Evolutionary conservation across 2,888 invertebrate species (phyloP), one percentile per base, ranked within the genome.

Genomic region (Agrypnus murinus): DNA sequence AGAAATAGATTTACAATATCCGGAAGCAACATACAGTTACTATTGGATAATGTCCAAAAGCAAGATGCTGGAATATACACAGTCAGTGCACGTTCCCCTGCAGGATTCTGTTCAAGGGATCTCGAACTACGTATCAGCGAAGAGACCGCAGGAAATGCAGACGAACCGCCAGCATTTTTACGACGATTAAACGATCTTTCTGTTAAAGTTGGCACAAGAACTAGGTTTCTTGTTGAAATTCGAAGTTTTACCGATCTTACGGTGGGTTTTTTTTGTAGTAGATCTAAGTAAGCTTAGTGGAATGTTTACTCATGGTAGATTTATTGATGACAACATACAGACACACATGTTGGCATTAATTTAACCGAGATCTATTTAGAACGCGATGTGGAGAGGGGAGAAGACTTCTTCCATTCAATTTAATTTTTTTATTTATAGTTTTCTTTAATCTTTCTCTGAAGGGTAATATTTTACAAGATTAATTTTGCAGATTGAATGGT

Each of bases 161-260:
- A 92, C 72, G 91, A 92, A 84, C 93, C 93, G 8, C 97, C 97
- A 19, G 88, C 91, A 75, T 96, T 97, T 86, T 87, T 95, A 72
- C 90, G 96, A 72, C 89, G 95, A 73, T 90, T 97, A 62, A 93
- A 92, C 81, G 95, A 97, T 86, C 90, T 96, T 63, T 92, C 94
- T 10, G 95, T 95, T 71, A 95, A 96, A 87, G 95, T 97, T 81
- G 96, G 96, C 81, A 94, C 95, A 46, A 89, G 95, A 80, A 93
- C 95, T 0, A 88, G 95, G 78, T 92, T 96, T 81, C 89, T 96
- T 55, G 94, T 95, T 55, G 95, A 96, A 86, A 93, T 95, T 74
- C 88, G 92, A 82, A 94, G 80, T 74, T 90, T 92, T 58, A 90
- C 92, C 50, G 93, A 93, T 83, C 90, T 93, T 77, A 93, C 93